phyloP scores from a whole-genome alignment of 2,888 invertebrate species.

The Dyspetes luteomarginatus region DNA sequence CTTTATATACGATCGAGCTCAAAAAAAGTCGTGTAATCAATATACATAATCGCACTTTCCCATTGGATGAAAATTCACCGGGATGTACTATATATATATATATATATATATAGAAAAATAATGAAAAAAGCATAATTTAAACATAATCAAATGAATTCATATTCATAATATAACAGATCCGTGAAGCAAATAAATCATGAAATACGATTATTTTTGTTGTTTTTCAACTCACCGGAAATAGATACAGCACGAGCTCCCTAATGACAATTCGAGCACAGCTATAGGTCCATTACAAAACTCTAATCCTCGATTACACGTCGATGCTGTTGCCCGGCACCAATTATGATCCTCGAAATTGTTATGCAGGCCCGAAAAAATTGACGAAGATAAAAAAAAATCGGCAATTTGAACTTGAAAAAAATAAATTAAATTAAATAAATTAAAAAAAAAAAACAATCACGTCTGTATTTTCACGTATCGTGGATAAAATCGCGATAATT shows the following conservation, averaged over 20 bases:
- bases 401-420: slow-evolving; percentile 4
- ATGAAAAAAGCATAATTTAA: not conserved
- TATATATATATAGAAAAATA: slow-evolving; percentile 1
- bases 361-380: no score
- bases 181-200: not conserved
- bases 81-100: not conserved
- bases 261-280: slow-evolving; percentile 24
- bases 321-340: slow-evolving; percentile 35
- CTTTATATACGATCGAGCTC: slow-evolving; percentile 33
- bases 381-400: no score
- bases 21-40: slow-evolving; percentile 46
- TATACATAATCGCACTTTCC: slow-evolving; percentile 15
- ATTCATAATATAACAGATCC: no score
- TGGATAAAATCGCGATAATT: not conserved
- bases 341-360: slow-evolving; percentile 13
- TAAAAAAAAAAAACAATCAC: not conserved
- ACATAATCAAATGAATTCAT: no score
- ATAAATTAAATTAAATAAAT: not conserved
- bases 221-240: slow-evolving; percentile 51
- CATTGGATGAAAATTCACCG: slow-evolving; percentile 1
- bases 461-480: not conserved
- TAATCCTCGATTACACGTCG: slow-evolving; percentile 52
- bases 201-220: not conserved
- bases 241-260: slow-evolving; percentile 16
- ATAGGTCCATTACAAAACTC: slow-evolving; percentile 60